phyloP scores from a whole-genome alignment of 2,797 vertebrate species.

The Onychomys torridus region DNA sequence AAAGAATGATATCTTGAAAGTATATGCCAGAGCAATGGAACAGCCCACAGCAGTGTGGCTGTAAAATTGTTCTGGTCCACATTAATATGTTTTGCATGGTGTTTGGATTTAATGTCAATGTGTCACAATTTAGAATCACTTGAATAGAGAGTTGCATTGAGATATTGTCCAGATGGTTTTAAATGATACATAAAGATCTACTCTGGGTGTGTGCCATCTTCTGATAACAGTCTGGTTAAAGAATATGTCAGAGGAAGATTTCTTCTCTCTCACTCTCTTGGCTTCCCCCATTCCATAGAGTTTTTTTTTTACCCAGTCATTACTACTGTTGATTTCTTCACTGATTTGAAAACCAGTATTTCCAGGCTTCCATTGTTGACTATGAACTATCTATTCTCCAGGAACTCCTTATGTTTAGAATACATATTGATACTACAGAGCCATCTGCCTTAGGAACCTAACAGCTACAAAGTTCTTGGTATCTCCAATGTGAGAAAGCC shows the following conservation, averaged over 20 bases:
- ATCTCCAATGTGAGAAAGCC: neutral
- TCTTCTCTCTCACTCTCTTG: neutral
- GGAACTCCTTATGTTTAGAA: neutral
- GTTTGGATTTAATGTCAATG: neutral
- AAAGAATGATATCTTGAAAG: conserved; percentile 2
- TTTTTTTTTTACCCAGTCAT: neutral
- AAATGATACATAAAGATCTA: neutral
- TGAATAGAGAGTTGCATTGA: neutral
- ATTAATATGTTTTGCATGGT: neutral
- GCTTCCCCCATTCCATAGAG: neutral
- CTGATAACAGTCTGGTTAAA: neutral
- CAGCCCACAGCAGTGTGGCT: neutral
- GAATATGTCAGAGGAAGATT: neutral
- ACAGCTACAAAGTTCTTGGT: neutral
- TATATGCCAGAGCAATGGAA: neutral
- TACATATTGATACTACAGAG: no score
- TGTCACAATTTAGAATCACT: neutral
- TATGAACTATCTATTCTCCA: neutral
- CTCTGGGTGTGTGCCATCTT: neutral
- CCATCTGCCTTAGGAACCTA: neutral
- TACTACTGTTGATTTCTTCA: neutral
- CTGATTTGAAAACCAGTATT: neutral
- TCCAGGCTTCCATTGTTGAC: neutral
- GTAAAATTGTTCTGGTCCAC: neutral
- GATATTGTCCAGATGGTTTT: neutral